Base-by-base conservation (phyloP, 1,140 invertebrate species). In the Drosophila athabasca region DNA sequence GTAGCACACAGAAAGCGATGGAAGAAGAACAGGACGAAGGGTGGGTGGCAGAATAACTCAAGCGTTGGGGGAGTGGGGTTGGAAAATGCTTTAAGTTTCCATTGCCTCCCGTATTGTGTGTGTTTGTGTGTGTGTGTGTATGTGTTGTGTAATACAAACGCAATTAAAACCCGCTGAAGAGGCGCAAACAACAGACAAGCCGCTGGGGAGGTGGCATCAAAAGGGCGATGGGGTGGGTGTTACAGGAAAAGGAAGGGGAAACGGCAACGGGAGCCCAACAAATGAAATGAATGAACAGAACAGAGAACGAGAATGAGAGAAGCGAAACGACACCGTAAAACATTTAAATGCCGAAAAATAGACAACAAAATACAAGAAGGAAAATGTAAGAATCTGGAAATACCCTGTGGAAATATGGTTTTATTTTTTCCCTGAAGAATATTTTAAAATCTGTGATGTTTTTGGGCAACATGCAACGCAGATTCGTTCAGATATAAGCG, bases 111-210 rank as follows among this genome's bases (percentile, higher is more conserved):
- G 59, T 4, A 24, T 26, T 26, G 3, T 26, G 5, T 26, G 24
- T 26, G 24, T 26, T 3, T 24, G 49, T 50, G 61, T 60, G 59
- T 59, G 69, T 78, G 49, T 29, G 50, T 26, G 29, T 17, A 15
- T 43, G 49, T 53, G 35, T 26, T 55, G 67, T 85, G 83, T 88
- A 88, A 88, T 88, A 88, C 83, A 88, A 88, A 88, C 83, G 83
- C 83, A 88, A 88, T 88, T 88, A 88, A 88, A 88, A 88, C 84
- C 87, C 83, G 77, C 83, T 85, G 76, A 88, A 88, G 79, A 88
- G 79, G 79, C 83, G 83, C 79, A 87, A 88, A 88, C 83, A 87
- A 83, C 82, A 82, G 74, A 85, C 78, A 87, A 62, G 50, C 55
- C 64, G 39, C 45, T 39, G 35, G 46, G 41, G 41, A 52, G 9